Base-by-base conservation (phyloP, 1,140 invertebrate genomes). In the Neodiprion lecontei region DNA sequence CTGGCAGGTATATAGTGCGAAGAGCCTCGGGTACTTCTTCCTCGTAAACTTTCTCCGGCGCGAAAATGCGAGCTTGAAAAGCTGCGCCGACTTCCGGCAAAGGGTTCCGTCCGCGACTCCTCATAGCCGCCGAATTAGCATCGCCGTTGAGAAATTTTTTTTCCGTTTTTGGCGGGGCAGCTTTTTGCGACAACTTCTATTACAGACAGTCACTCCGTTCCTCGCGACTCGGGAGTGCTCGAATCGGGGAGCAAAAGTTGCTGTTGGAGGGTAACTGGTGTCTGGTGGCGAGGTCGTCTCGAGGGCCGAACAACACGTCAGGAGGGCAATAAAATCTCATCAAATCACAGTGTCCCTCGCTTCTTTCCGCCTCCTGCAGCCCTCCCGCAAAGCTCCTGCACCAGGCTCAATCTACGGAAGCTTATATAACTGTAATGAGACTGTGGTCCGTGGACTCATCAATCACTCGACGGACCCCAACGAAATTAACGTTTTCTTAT, bases 401-500 rank as follows among this genome's bases (percentile, higher is more conserved):
- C 81, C 81, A 76, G 80, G 84, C 84, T 86, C 85, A 87, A 88
- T 88, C 86, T 88, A 87, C 84, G 82, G 83, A 86, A 88, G 87
- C 86, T 88, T 88, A 88, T 88, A 88, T 85, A 88, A 86, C 85
- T 87, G 87, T 88, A 88, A 88, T 88, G 87, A 88, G 87, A 88
- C 85, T 84, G 84, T 86, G 84, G 84, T 82, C 83, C 79, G 77
- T 82, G 80, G 82, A 77, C 86, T 88, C 87, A 88, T 88, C 87
- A 88, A 88, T 88, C 87, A 88, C 86, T 80, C 82, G 81, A 17
- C n/a, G 53, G 53, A 82, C 83, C 84, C 78, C 70, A 61, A 61
- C 53, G 53, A 61, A 61, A 61, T 61, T 61, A 61, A 61, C 53
- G 53, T 61, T 61, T 61, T 61, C 53, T 61, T 61, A 61, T 61